Evolutionary conservation across 2,888 invertebrate species (phyloP).

Genomic region (Hartigia nigra): DNA sequence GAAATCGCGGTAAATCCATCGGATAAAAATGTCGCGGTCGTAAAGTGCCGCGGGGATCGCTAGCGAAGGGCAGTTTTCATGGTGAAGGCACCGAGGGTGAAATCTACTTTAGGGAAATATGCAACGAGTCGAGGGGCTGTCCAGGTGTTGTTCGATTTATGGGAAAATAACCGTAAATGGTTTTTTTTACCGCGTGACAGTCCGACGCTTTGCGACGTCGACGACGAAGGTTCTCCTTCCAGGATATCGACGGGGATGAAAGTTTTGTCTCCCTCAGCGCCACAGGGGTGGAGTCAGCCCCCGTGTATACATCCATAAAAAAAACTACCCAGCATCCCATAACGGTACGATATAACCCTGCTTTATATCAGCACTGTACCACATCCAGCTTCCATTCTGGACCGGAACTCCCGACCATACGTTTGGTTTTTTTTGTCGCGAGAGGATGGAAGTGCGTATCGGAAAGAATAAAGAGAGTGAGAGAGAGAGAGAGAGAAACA

Average conservation of each 20-base stretch:
- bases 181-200: neutral
- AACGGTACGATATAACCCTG: conserved; percentile 19
- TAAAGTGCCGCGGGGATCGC: neutral
- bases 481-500: conserved; percentile 7
- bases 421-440: neutral
- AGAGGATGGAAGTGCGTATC: neutral
- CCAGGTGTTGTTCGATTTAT: neutral
- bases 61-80: neutral
- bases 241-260: neutral
- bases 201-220: neutral
- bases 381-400: conserved; percentile 7
- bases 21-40: neutral
- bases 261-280: neutral
- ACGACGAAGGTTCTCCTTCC: neutral
- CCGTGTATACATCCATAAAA: conserved; percentile 16
- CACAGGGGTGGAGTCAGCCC: neutral
- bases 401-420: conserved; percentile 9
- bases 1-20: neutral
- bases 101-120: neutral
- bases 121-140: neutral
- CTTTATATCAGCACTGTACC: conserved; percentile 12
- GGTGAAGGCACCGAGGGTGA: neutral
- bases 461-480: neutral
- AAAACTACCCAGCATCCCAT: conserved; percentile 21
- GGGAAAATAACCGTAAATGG: neutral